Conservation (phyloP, 2,888 invertebrate genomes). For the Hypomecis punctinalis region DNA sequence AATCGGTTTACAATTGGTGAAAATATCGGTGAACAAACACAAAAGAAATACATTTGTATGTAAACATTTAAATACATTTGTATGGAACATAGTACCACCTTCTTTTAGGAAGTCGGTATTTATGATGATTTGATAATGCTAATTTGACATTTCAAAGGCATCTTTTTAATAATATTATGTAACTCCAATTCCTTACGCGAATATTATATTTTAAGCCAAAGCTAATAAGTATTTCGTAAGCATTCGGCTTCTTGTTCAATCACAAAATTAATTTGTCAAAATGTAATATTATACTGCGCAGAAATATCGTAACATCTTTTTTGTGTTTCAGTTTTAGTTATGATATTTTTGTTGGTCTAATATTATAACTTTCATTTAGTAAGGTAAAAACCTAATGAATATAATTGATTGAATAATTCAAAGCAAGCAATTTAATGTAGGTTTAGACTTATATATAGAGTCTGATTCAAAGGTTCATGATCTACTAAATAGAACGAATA, state of each 20-base stretch:
- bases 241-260: slow-evolving; percentile 16
- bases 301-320: neutral
- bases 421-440: too few species aligned
- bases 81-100: too few species aligned
- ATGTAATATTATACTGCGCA: neutral
- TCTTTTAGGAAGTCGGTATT: neutral
- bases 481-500: too few species aligned
- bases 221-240: neutral
- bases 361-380: neutral
- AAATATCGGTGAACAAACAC: too few species aligned
- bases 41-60: too few species aligned
- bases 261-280: slow-evolving; percentile 10
- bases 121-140: neutral
- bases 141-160: slow-evolving; percentile 11
- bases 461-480: too few species aligned
- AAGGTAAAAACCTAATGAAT: too few species aligned
- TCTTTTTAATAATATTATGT: slow-evolving; percentile 7
- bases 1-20: too few species aligned
- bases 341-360: neutral
- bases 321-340: neutral
- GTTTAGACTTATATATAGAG: too few species aligned
- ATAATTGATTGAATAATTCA: neutral
- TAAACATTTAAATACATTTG: too few species aligned
- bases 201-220: slow-evolving; percentile 4
- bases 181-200: neutral